A percentile compares a stretch with the other conserved stretches of the same genome.
Conservation (phyloP, 2,113 vertebrate genomes). For the Dromaius novaehollandiae region DNA sequence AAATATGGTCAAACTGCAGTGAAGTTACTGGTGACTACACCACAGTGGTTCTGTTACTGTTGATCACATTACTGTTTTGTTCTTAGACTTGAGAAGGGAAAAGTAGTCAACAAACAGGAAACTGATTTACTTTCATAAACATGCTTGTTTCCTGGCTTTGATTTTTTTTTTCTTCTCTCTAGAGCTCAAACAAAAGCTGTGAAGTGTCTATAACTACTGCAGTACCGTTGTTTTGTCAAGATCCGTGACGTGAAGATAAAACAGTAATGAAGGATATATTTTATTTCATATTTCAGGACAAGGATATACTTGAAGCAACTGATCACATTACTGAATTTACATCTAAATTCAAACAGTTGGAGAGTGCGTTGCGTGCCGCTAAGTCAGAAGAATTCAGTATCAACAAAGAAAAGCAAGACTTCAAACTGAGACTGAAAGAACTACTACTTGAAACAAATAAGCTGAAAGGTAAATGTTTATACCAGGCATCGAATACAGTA, state of each 20-base stretch:
- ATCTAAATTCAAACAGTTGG: constrained; percentile 74
- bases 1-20: not conserved
- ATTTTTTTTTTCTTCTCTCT: not conserved
- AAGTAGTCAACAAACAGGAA: not conserved
- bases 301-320: constrained; percentile 83
- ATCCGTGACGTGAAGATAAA: not conserved
- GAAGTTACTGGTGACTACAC: not conserved
- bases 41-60: not conserved
- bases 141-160: not conserved
- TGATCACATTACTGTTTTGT: not conserved
- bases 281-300: constrained; percentile 74
- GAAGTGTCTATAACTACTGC: not conserved
- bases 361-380: constrained; percentile 68
- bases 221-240: not conserved
- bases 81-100: not conserved
- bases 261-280: not conserved
- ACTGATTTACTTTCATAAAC: not conserved
- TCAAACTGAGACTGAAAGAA: constrained; percentile 73
- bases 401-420: constrained; percentile 79
- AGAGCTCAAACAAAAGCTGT: not conserved
- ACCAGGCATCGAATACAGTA: not conserved
- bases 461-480: constrained; percentile 79
- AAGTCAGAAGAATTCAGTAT: constrained; percentile 69
- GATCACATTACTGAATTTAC: constrained; percentile 80
- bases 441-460: constrained; percentile 70